Conservation (phyloP, 2,888 invertebrate genomes). For the Mythimna albipuncta region DNA sequence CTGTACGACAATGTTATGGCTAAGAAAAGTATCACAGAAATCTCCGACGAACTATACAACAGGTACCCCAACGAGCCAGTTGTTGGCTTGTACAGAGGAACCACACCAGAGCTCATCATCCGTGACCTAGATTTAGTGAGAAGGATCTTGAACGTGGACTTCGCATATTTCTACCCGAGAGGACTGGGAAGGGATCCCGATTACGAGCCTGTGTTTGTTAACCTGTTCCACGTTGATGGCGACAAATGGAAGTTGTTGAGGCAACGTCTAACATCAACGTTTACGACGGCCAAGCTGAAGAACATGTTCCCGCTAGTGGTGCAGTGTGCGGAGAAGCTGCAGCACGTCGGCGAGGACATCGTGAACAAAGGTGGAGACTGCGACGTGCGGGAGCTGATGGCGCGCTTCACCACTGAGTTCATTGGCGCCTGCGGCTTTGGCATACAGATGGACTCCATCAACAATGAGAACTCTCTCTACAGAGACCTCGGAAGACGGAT, state of each 20-base stretch:
- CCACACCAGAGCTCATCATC: conserved; percentile 76
- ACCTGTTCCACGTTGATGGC: conserved; percentile 78
- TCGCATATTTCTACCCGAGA: conserved; percentile 75
- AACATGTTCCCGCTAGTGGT: conserved; percentile 83
- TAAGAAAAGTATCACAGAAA: conserved; percentile 69
- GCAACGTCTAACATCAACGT: conserved; percentile 80
- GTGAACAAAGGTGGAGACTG: conserved; percentile 70
- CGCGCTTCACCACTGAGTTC: conserved; percentile 79
- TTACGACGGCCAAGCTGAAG: conserved; percentile 81
- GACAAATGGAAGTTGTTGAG: conserved; percentile 81
- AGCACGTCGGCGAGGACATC: conserved; percentile 67
- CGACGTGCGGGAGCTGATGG: conserved; percentile 77
- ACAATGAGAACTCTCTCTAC: conserved; percentile 74
- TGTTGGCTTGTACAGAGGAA: conserved; percentile 78
- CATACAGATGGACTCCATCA: conserved; percentile 74
- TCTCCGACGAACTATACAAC: conserved; percentile 73
- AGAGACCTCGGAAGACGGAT: conserved; percentile 71
- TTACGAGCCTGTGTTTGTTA: conserved; percentile 74
- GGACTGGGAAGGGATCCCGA: conserved; percentile 70
- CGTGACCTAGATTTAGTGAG: conserved; percentile 77
- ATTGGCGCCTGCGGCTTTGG: conserved; percentile 81
- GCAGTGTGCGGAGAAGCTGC: conserved; percentile 78
- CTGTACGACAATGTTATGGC: conserved; percentile 71
- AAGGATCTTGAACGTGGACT: conserved; percentile 75
- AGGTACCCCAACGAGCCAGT: conserved; percentile 80